These are phyloP conservation scores for Zaprionus africanus DNA, from an alignment of 1,140 invertebrate genomes.

Conservation along the genomic window DNA sequence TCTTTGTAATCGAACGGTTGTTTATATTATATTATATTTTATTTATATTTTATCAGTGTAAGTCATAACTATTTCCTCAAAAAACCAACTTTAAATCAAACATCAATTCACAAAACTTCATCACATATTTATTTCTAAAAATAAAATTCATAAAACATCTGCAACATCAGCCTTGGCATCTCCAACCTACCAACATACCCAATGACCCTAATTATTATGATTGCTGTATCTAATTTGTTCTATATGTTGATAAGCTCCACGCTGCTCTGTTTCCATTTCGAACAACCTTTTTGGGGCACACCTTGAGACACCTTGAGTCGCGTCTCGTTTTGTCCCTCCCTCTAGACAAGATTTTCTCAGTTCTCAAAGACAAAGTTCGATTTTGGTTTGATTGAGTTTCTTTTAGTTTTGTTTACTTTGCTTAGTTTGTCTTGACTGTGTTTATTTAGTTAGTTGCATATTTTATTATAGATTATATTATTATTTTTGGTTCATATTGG, in stretches of 20 bases:
- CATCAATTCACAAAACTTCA: too few relatives aligned
- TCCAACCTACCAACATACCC: not conserved
- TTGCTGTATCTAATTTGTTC: conserved; percentile 28
- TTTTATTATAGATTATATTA: conserved; percentile 43
- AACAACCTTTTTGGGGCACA: conserved; percentile 31
- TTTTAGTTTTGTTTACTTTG: not conserved
- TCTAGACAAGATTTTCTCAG: not conserved
- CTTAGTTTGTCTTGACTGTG: conserved; percentile 3
- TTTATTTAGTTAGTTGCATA: conserved; percentile 62
- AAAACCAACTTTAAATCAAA: not conserved
- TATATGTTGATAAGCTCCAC: conserved; percentile 37
- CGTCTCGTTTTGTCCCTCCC: not conserved
- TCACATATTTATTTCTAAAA: not conserved
- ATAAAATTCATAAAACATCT: not conserved
- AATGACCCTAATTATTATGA: conserved; percentile 37
- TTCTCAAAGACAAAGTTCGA: conserved; percentile 6
- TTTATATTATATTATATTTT: too few relatives aligned
- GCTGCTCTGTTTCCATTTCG: conserved; percentile 14
- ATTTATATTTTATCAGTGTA: not conserved
- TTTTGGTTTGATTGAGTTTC: not conserved
- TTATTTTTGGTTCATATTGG: conserved; percentile 57
- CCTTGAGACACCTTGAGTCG: conserved; percentile 36
- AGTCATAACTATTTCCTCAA: not conserved
- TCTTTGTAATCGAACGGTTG: too few relatives aligned
- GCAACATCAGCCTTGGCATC: not conserved